Evolutionary conservation across 2,888 invertebrate genomes (phyloP).

Genomic region (Xylocampa areola): DNA sequence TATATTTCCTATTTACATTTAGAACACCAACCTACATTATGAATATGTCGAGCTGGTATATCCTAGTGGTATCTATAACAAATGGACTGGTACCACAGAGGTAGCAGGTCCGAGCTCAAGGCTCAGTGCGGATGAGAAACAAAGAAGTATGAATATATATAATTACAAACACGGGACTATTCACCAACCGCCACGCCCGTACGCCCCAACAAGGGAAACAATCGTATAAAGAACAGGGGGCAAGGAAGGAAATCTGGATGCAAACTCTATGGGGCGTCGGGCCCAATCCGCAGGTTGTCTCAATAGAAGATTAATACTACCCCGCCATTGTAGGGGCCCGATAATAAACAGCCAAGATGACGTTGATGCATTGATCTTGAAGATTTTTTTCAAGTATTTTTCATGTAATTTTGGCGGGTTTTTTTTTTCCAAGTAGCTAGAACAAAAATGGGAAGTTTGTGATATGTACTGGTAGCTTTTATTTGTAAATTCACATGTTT

Average conservation of each 20-base stretch:
- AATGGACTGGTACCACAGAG: too few relatives aligned
- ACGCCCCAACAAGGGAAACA: constrained; percentile 65
- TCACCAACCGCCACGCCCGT: constrained; percentile 39
- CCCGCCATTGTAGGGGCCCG: constrained; percentile 79
- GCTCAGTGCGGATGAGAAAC: too few relatives aligned
- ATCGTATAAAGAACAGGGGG: constrained; percentile 66
- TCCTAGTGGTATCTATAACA: too few relatives aligned
- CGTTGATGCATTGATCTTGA: constrained; percentile 79
- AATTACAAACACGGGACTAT: background rate
- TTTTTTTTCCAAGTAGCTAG: too few relatives aligned
- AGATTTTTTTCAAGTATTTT: constrained; percentile 50
- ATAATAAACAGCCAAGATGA: constrained; percentile 66
- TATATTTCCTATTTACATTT: too few relatives aligned
- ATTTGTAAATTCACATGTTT: constrained; percentile 21
- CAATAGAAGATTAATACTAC: constrained; percentile 87
- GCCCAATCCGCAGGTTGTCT: constrained; percentile 70
- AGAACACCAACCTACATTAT: too few relatives aligned
- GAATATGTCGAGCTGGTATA: too few relatives aligned
- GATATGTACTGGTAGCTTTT: constrained; percentile 1
- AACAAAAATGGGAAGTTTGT: background rate
- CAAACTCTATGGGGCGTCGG: constrained; percentile 82
- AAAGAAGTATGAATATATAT: too few relatives aligned
- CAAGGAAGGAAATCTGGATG: constrained; percentile 77
- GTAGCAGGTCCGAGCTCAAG: too few relatives aligned
- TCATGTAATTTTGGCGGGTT: constrained; percentile 24